Percentiles rank a stretch among this genome's conserved stretches.
Evolutionary conservation across 1,140 invertebrate genomes (phyloP).

Genomic region (Dreissena rostriformis): DNA sequence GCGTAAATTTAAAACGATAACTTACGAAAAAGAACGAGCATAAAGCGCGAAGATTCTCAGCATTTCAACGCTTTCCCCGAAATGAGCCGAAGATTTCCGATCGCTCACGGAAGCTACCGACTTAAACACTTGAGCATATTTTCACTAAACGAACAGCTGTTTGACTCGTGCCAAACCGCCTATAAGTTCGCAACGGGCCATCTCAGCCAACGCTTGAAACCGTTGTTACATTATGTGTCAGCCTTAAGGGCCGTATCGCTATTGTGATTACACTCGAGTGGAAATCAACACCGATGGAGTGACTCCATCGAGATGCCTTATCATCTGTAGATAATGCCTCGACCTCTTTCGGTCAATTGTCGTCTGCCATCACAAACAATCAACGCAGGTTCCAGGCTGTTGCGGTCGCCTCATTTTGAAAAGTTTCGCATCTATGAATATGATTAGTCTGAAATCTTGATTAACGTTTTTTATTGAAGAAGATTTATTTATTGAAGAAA

Average conservation of each 20-base stretch:
- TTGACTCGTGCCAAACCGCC: too few species aligned
- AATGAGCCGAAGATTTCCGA: too few species aligned
- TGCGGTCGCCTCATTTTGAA: neutral
- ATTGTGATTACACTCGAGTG: constrained; percentile 34
- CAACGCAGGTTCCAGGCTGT: constrained; percentile 9
- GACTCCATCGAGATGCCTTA: constrained; percentile 17
- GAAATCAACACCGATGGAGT: constrained; percentile 34
- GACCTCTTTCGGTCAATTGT: constrained; percentile 4
- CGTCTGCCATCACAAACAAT: neutral
- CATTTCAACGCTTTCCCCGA: too few species aligned
- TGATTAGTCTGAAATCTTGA: neutral
- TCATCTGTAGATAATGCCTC: constrained; percentile 15
- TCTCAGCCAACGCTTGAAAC: too few species aligned
- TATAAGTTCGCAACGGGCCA: too few species aligned
- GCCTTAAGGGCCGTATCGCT: neutral
- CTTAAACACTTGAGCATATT: too few species aligned
- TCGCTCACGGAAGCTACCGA: too few species aligned
- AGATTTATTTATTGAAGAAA: neutral
- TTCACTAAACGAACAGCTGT: too few species aligned
- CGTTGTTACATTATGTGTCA: too few species aligned
- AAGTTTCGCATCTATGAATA: neutral
- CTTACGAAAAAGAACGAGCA: too few species aligned
- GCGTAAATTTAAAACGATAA: too few species aligned
- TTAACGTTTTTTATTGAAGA: neutral
- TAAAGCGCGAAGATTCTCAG: too few species aligned